Evolutionary conservation across 2,113 vertebrate genomes (phyloP), one percentile per base, ranked within the genome.

Genomic region (Poeciliopsis turrubarensis): DNA sequence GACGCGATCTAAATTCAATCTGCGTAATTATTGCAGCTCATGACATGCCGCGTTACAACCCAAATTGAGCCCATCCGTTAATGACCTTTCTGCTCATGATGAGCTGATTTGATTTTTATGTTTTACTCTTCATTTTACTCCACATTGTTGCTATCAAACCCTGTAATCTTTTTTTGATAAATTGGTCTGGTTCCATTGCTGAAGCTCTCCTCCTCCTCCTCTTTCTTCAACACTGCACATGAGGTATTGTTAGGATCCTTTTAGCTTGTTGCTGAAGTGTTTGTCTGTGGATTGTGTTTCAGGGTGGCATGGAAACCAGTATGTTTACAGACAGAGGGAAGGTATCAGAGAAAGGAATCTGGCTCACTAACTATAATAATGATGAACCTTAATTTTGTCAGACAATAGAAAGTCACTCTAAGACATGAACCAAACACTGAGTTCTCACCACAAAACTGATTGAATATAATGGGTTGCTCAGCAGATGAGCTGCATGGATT

Each of bases 231-330:
- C 22, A 30, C 79, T 79, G n/a, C 57, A 79, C 75, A 73, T 72
- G 71, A 68, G 5, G 26, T 61, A 70, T 79, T 87, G 76, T 87
- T 74, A 4, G 15, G 12, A 73, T 74, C 82, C 73, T 75, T 85
- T 85, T 79, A 80, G 62, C 79, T 68, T 68, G 70, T 71, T 70
- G 74, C 78, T 80, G 65, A 44, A 89, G 80, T 93, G 91, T 93
- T 93, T 91, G 90, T 72, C 86, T 87, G 87, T 72, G 78, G 84
- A 83, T 73, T 65, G 60, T 67, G 80, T 67, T 87, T 70, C 76
- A 72, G 72, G 87, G 92, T 86, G 86, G 71, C 89, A 92, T 92
- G 90, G 92, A 88, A 92, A 94, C 92, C 75, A 76, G 30, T 32
- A 57, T 92, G 92, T 92, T 91, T 89, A 87, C 82, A 79, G 71